A percentile compares a stretch with the other conserved stretches of the same genome.
These are phyloP conservation scores for Canis aureus DNA, from an alignment of 2,113 vertebrate species.

Conservation along the genomic window DNA sequence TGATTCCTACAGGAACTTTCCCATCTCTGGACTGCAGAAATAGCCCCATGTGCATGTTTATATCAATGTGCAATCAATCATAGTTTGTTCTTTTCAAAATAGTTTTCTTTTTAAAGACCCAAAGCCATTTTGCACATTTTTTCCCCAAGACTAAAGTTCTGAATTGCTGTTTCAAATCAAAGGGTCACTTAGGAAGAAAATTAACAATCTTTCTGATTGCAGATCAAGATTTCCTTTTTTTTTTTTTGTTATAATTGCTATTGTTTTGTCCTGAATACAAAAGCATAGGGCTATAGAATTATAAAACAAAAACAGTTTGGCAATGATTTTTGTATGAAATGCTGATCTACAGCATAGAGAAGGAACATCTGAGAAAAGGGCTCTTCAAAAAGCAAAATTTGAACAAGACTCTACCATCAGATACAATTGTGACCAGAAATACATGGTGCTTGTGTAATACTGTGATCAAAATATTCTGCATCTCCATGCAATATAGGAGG, in stretches of 20 bases:
- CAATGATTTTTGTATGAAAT: slow-evolving; percentile 54
- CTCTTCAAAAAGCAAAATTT: slow-evolving; percentile 53
- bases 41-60: slow-evolving; percentile 74
- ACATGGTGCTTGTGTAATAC: neutral
- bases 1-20: slow-evolving; percentile 73
- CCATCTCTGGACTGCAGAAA: slow-evolving; percentile 71
- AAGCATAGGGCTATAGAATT: slow-evolving; percentile 51
- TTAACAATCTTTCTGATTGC: slow-evolving; percentile 75
- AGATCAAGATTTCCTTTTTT: slow-evolving; percentile 71
- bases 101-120: slow-evolving; percentile 75
- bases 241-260: slow-evolving; percentile 67
- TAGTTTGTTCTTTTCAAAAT: slow-evolving; percentile 75
- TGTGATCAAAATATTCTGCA: neutral
- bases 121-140: slow-evolving; percentile 63
- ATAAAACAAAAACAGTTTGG: slow-evolving; percentile 53
- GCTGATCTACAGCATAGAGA: slow-evolving; percentile 8
- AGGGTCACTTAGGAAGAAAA: slow-evolving; percentile 72
- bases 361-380: slow-evolving; percentile 50
- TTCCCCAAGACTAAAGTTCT: slow-evolving; percentile 14
- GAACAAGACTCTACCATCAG: neutral
- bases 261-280: slow-evolving; percentile 73
- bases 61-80: slow-evolving; percentile 78
- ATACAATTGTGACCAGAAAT: slow-evolving; percentile 1
- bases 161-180: slow-evolving; percentile 73
- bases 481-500: neutral